A percentile compares a stretch with the other conserved stretches of the same genome.
Conservation (phyloP, 2,113 vertebrate genomes). For the Apistogramma diplotaenia region DNA sequence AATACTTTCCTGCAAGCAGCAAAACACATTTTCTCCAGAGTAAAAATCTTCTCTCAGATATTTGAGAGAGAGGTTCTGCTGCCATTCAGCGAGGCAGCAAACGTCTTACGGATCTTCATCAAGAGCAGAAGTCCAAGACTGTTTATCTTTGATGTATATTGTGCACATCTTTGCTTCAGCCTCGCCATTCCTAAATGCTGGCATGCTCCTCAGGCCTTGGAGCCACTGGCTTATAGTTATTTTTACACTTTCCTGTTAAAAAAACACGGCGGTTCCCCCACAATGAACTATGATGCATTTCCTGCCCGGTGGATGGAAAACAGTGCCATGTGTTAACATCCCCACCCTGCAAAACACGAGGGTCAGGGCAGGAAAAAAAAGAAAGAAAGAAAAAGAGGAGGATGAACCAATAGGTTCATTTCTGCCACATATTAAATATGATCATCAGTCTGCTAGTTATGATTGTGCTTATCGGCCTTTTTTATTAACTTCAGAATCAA, state of each 20-base stretch:
- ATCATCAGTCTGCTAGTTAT: background rate
- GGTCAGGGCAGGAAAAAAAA: slow-evolving; percentile 45
- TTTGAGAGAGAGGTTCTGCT: background rate
- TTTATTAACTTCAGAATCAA: background rate
- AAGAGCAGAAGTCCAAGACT: slow-evolving; percentile 6
- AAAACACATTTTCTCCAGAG: background rate
- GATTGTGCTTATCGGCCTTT: slow-evolving; percentile 9
- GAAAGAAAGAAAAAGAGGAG: slow-evolving; percentile 15
- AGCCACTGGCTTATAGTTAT: slow-evolving; percentile 83
- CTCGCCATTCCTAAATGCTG: slow-evolving; percentile 47
- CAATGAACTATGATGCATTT: slow-evolving; percentile 97
- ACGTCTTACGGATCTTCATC: background rate
- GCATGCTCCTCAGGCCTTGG: slow-evolving; percentile 37
- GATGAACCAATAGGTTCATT: background rate
- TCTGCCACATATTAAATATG: background rate
- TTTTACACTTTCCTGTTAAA: slow-evolving; percentile 96
- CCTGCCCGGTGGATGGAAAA: slow-evolving; percentile 93
- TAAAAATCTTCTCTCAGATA: too few species aligned
- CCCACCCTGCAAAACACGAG: slow-evolving; percentile 85
- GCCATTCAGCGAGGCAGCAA: background rate
- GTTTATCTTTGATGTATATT: slow-evolving; percentile 29
- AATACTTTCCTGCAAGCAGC: background rate
- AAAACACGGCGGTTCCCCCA: slow-evolving; percentile 83
- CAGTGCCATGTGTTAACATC: slow-evolving; percentile 91
- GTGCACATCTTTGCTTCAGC: slow-evolving; percentile 27